Base-by-base conservation (phyloP, 1,140 invertebrate genomes). In the Hyles vespertilio region DNA sequence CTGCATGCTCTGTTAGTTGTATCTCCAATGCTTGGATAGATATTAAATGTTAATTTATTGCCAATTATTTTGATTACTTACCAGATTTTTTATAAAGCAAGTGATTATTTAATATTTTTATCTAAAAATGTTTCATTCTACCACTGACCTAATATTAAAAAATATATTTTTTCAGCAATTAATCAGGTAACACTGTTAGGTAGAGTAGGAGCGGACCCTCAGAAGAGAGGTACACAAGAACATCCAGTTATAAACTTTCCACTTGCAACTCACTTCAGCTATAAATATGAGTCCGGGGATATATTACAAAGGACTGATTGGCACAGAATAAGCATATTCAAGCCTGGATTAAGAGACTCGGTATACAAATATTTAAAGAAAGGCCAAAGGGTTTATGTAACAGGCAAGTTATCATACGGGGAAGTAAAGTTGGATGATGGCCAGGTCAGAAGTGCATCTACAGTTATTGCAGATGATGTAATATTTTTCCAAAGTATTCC, bases 161-260 rank as follows among this genome's bases (percentile, higher is more conserved):
- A 22, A 22, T 22, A 22, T 22, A 22, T 22, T 36, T 56, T 92
- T 92, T 34, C 73, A 98, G 97, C 94, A 65, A 87, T 98, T 9
- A 98, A 98, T 89, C 93, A 93, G 87, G 95, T 98, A 0, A 95
- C 93, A 32, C 84, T 98, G 36, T 74, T 98, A 11, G 97, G 97
- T 32, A 91, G 97, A 79, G 94, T 96, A 51, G 97, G 97, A 3
- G 92, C 89, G 32, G 95, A 97, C 82, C 96, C 97, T 32, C 95
- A 97, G 79, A 92, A 94, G 72, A 91, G 96, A 62, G 97, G 97
- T 0, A 92, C 90, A 7, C 91, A 94, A 67, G 91, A 95, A 56
- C 95, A 96, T 88, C 97, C 97, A 8, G 95, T 98, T 32, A 93
- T 97, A 50, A 92, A 96, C 55, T 98, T 98, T 89, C 96, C 96